Evolutionary conservation across 2,888 invertebrate genomes (phyloP), one percentile per base, ranked within the genome.

Genomic region (Chalcosyrphus nemorum): DNA sequence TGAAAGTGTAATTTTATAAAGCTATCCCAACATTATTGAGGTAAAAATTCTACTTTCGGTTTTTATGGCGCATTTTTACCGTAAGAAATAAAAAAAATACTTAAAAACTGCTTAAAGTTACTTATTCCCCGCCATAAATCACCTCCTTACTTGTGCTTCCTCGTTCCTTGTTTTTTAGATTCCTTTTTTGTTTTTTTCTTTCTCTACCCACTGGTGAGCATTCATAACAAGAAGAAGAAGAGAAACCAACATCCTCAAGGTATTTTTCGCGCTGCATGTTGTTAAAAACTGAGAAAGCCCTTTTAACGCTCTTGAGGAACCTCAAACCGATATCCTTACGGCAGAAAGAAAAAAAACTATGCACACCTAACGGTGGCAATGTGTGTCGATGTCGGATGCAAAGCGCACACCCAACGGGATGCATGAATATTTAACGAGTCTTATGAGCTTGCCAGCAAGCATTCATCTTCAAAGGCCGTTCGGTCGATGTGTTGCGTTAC

Each of bases 341-440:
- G n/a, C n/a, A n/a, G n/a, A n/a, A 24, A 4, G 3, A 24, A 29
- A 61, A 27, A 29, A 11, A 29, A 45, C 1, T 45, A n/a, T 7
- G 29, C 11, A 17, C 11, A 4, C 27, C 29, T 4, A 32, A 3
- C n/a, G n/a, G 45, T 45, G 19, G 4, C 9, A 1, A 5, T 9
- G 7, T 6, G 29, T 29, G 29, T 5, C 27, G 43, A 43, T 61
- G 13, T 45, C 17, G 45, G 27, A 27, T 15, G 29, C 15, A 35
- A 2, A 21, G 19, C 2, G 1, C 11, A 19, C 15, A 17, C 29
- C 15, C n/a, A 43, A 61, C 29, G 19, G 17, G 27, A 21, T 32
- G 45, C 27, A 45, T 29, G 45, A 45, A 61, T 61, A 61, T 61
- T 61, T 45, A 45, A 24, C 15, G 45, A 61, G 29, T 61, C 45